Evolutionary conservation across 2,888 invertebrate genomes (phyloP).

Genomic region (Dicyrtomina minuta): DNA sequence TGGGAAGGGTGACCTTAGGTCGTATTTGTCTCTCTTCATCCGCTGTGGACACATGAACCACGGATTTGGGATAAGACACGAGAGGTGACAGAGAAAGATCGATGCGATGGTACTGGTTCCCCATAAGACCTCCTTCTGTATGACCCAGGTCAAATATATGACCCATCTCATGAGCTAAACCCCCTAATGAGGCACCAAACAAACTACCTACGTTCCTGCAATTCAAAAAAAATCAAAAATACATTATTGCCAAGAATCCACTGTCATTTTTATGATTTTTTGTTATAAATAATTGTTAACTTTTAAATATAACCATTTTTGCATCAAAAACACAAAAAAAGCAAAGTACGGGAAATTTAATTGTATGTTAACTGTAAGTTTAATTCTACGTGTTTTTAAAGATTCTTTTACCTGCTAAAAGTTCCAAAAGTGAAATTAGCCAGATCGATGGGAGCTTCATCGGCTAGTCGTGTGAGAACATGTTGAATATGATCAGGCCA

Average conservation of each 20-base stretch:
- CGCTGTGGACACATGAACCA: slow-evolving; percentile 37
- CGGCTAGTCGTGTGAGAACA: slow-evolving; percentile 66
- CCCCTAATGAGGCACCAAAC: slow-evolving; percentile 85
- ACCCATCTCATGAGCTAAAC: slow-evolving; percentile 88
- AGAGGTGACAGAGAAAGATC: slow-evolving; percentile 70
- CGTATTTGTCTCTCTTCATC: slow-evolving; percentile 41
- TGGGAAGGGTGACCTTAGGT: slow-evolving; percentile 45
- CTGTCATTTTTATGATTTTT: background rate
- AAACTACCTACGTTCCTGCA: slow-evolving; percentile 83
- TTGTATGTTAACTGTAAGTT: background rate
- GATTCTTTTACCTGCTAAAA: slow-evolving; percentile 24
- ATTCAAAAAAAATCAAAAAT: slow-evolving; percentile 46
- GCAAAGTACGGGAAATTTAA: too few species aligned
- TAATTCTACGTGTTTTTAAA: background rate
- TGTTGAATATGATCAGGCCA: slow-evolving; percentile 78
- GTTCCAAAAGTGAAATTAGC: slow-evolving; percentile 29
- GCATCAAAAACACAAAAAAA: too few species aligned
- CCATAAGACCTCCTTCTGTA: slow-evolving; percentile 88
- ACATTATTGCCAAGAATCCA: slow-evolving; percentile 16
- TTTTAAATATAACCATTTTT: too few species aligned
- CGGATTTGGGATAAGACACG: slow-evolving; percentile 45
- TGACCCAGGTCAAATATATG: slow-evolving; percentile 94
- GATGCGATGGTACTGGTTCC: slow-evolving; percentile 81
- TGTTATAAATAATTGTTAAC: background rate
- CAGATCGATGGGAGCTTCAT: slow-evolving; percentile 66